Base-by-base conservation (phyloP, 2,797 vertebrate genomes). In the Myotis daubentonii region DNA sequence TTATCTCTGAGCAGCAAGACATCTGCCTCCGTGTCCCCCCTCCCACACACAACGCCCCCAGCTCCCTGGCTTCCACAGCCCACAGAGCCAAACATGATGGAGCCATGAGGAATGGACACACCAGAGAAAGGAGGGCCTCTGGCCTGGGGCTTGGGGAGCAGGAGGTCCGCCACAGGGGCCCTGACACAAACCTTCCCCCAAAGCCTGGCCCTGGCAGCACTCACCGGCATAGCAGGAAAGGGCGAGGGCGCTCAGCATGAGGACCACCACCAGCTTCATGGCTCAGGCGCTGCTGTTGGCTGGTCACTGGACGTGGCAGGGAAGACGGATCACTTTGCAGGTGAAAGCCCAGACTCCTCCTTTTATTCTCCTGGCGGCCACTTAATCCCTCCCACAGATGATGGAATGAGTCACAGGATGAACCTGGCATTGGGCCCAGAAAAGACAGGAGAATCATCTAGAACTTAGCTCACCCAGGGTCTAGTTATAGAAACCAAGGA, bases 141-240 rank as follows among this genome's bases (percentile, higher is more conserved):
- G 6, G 2, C 12, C 16, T 53, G 17, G 41, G 2, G 5, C 6
- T 49, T 53, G 71, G 33, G 30, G 17, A 22, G 6, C 7, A 12
- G 13, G 19, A 71, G 19, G 17, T 49, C 49, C 74, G 62, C 44
- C 68, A 16, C 3, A 30, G 28, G 30, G 53, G 1, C 6, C 65
- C n/a, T 5, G 33, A 57, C 16, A 20, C 5, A 10, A 57, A 7
- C 3, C n/a, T 47, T 23, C 3, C 25, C 30, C 28, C 22, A 5
- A 30, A 17, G 3, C n/a, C 17, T 47, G 7, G 8, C 16, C 1
- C 1, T 25, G 3, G 23, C 17, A 10, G 17, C 0, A 38, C 78
- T 81, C 78, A 90, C 88, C 78, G 15, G 88, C 66, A 4, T 49
- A 81, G 38, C 88, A 90, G 87, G 0, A 70, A 4, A 81, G 38